Evolutionary conservation across 2,113 vertebrate genomes (phyloP).

Genomic region (Furnarius figulus): DNA sequence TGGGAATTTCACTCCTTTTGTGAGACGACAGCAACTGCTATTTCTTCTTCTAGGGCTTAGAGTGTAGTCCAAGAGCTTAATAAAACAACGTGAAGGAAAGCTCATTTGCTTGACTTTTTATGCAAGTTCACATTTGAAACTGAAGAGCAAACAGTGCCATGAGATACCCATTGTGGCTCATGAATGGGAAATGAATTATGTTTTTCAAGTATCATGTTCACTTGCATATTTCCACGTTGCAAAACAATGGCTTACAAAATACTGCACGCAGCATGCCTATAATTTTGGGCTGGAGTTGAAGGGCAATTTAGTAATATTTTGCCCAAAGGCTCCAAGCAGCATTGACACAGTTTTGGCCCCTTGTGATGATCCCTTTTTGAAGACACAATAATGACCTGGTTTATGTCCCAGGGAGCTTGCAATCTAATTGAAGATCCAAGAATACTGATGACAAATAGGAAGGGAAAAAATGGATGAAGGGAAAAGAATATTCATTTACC

Average conservation of each 20-base stretch:
- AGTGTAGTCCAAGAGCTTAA: slow-evolving; percentile 8
- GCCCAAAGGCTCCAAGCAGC: slow-evolving; percentile 41
- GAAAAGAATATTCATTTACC: background rate
- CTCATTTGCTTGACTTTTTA: slow-evolving; percentile 47
- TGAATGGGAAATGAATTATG: slow-evolving; percentile 71
- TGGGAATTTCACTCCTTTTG: slow-evolving; percentile 30
- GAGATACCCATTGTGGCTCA: slow-evolving; percentile 64
- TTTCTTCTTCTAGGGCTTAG: slow-evolving; percentile 34
- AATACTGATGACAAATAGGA: slow-evolving; percentile 22
- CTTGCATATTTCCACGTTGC: slow-evolving; percentile 68
- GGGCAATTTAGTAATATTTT: slow-evolving; percentile 62
- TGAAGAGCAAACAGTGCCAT: slow-evolving; percentile 48
- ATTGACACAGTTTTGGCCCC: slow-evolving; percentile 36
- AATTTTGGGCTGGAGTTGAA: slow-evolving; percentile 61
- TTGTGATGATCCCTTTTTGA: slow-evolving; percentile 33
- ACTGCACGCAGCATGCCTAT: slow-evolving; percentile 53
- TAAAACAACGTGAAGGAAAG: slow-evolving; percentile 37
- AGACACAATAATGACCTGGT: slow-evolving; percentile 60
- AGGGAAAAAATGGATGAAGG: background rate
- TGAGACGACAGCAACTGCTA: slow-evolving; percentile 17
- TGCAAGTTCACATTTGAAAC: slow-evolving; percentile 59
- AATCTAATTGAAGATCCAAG: slow-evolving; percentile 9
- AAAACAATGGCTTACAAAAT: slow-evolving; percentile 71
- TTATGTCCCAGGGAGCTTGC: slow-evolving; percentile 31
- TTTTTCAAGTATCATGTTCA: slow-evolving; percentile 67